phyloP scores from a whole-genome alignment of 1,140 invertebrate genomes.

The Drosophila murphyi region DNA sequence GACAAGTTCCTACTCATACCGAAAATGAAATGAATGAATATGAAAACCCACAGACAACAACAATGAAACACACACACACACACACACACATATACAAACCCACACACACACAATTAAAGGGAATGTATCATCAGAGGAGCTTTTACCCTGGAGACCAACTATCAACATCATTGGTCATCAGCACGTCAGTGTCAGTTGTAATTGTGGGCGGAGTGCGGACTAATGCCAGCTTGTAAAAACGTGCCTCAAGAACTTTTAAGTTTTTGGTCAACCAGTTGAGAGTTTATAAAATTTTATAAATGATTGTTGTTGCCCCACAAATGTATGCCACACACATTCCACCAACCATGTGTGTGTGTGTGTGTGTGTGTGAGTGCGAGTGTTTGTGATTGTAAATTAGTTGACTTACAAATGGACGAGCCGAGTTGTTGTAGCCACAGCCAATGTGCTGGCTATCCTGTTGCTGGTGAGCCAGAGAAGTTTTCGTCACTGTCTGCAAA shows the following conservation, averaged over 20 bases:
- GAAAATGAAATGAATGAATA: slow-evolving; percentile 76
- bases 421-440: slow-evolving; percentile 93
- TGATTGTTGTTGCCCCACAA: slow-evolving; percentile 38
- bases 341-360: background rate
- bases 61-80: slow-evolving; percentile 29
- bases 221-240: slow-evolving; percentile 33
- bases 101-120: slow-evolving; percentile 30
- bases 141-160: slow-evolving; percentile 51
- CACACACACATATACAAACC: slow-evolving; percentile 54
- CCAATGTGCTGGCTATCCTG: slow-evolving; percentile 90
- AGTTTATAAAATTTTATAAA: slow-evolving; percentile 78
- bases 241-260: slow-evolving; percentile 53
- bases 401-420: slow-evolving; percentile 86
- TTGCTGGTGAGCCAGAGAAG: slow-evolving; percentile 92
- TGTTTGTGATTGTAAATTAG: slow-evolving; percentile 56
- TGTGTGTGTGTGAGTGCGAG: slow-evolving; percentile 3
- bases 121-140: slow-evolving; percentile 26
- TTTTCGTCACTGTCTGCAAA: slow-evolving; percentile 92
- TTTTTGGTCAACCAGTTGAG: slow-evolving; percentile 49
- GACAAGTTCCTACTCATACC: slow-evolving; percentile 34
- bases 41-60: slow-evolving; percentile 65
- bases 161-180: slow-evolving; percentile 82
- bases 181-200: slow-evolving; percentile 57
- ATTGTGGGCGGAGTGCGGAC: slow-evolving; percentile 1
- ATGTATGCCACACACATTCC: slow-evolving; percentile 34